A percentile compares a stretch with the other conserved stretches of the same genome.
These are phyloP conservation scores for Phyllostomus hastatus DNA, from an alignment of 2,113 vertebrate species.

Conservation along the genomic window DNA sequence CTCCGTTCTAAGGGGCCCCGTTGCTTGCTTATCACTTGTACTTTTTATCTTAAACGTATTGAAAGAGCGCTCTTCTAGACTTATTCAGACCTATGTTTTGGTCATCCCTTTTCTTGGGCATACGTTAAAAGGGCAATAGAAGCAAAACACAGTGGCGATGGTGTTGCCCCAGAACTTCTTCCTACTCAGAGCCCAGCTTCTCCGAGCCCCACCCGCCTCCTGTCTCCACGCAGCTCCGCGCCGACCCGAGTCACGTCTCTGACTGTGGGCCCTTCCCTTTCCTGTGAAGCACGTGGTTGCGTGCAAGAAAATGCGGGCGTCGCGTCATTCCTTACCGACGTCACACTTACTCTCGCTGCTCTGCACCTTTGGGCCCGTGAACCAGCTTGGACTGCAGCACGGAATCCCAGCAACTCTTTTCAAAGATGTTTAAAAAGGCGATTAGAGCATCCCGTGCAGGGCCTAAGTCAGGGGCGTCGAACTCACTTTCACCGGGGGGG, in stretches of 20 bases:
- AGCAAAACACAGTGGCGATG: background rate
- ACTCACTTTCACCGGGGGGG: too few species aligned
- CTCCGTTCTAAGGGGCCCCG: background rate
- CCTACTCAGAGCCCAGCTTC: background rate
- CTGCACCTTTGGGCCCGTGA: rapidly evolving
- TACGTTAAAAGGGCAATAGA: background rate
- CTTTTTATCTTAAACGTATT: background rate
- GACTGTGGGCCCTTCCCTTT: background rate
- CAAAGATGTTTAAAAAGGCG: background rate
- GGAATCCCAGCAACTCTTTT: background rate
- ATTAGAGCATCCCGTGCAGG: background rate
- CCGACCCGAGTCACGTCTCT: background rate
- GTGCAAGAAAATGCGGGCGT: background rate
- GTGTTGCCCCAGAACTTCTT: background rate
- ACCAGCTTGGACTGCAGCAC: background rate
- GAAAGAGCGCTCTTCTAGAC: background rate
- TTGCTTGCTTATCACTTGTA: background rate
- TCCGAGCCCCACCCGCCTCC: background rate
- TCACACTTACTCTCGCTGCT: background rate
- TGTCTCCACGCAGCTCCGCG: background rate
- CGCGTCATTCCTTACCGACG: too few species aligned
- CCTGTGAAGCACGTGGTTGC: background rate
- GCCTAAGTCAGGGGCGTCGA: too few species aligned
- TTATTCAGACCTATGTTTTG: background rate
- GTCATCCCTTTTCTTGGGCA: background rate